phyloP scores from a whole-genome alignment of 1,140 invertebrate genomes.

The Whitmania pigra region DNA sequence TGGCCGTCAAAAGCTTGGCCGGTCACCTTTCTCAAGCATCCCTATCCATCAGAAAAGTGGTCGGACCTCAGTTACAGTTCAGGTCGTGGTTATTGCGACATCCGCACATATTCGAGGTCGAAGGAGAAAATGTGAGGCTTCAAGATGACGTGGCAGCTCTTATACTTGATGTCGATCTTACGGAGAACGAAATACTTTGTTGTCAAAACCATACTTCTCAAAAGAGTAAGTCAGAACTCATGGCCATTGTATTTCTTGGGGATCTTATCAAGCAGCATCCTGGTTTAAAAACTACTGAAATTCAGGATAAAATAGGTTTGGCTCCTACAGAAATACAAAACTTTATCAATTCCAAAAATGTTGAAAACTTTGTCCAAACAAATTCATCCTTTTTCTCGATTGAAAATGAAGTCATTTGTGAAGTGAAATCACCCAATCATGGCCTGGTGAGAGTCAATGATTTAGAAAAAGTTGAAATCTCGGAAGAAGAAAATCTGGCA shows the following conservation, averaged over 20 bases:
- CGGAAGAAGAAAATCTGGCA: slow-evolving; percentile 3
- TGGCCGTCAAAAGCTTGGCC: slow-evolving; percentile 41
- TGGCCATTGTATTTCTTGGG: slow-evolving; percentile 10
- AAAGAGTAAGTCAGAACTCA: slow-evolving; percentile 9
- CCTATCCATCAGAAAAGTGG: slow-evolving; percentile 39
- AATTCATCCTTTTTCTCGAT: slow-evolving; percentile 6
- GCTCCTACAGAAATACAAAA: slow-evolving; percentile 6
- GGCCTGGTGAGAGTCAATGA: slow-evolving; percentile 3
- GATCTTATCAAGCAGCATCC: slow-evolving; percentile 9
- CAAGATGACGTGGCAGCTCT: slow-evolving; percentile 33
- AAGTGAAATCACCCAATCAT: neutral
- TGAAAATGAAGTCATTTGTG: neutral
- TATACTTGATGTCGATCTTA: neutral
- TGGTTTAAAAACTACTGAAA: slow-evolving; percentile 10
- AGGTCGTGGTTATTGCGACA: slow-evolving; percentile 39
- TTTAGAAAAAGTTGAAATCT: slow-evolving; percentile 8
- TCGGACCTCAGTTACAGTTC: slow-evolving; percentile 43
- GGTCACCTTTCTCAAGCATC: slow-evolving; percentile 43
- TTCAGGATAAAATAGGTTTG: neutral
- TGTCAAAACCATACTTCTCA: neutral
- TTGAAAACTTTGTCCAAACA: slow-evolving; percentile 4
- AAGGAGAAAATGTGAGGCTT: slow-evolving; percentile 39
- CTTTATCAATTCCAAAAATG: slow-evolving; percentile 1
- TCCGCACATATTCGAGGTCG: slow-evolving; percentile 42
- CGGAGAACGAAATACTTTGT: slow-evolving; percentile 6